Percentiles rank a stretch among this genome's conserved stretches.
Conservation (phyloP, 2,888 invertebrate genomes). For the Lypha dubia region DNA sequence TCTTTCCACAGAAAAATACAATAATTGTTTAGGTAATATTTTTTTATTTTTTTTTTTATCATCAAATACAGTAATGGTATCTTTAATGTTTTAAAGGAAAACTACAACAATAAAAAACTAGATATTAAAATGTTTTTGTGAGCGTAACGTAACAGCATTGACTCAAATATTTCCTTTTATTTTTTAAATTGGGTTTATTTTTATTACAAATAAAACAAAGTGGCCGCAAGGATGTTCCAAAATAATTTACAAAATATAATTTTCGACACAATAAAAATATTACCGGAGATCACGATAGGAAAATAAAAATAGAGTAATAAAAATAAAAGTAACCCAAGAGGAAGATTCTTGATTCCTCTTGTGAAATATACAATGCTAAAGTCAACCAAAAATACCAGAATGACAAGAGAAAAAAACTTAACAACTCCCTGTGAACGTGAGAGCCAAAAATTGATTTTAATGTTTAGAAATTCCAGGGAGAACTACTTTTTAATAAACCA, state of each 20-base stretch:
- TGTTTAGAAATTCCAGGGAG: conserved; percentile 35
- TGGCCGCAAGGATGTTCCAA: conserved; percentile 65
- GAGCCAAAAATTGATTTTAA: conserved; percentile 70
- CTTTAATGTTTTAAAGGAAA: conserved; percentile 7
- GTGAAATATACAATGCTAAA: conserved; percentile 76
- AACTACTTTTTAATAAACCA: conserved; percentile 17
- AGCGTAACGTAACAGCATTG: conserved; percentile 34
- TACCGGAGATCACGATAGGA: conserved; percentile 1
- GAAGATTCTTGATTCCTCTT: conserved; percentile 49
- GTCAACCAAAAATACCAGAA: conserved; percentile 73
- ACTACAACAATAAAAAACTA: conserved; percentile 5
- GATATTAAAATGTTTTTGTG: conserved; percentile 43
- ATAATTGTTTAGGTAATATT: not conserved
- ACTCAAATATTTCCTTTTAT: not conserved
- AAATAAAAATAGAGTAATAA: conserved; percentile 15
- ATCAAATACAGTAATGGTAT: conserved; percentile 34
- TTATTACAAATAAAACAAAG: conserved; percentile 62
- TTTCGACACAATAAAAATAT: conserved; percentile 64
- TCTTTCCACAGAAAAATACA: conserved; percentile 32
- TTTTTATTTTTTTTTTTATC: conserved; percentile 5
- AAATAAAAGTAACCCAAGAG: conserved; percentile 3
- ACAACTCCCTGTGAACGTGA: conserved; percentile 80
- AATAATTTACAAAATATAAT: conserved; percentile 21
- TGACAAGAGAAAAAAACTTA: conserved; percentile 71
- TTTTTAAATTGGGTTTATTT: conserved; percentile 55